Base-by-base conservation (phyloP, 2,113 vertebrate genomes). In the Megalops atlanticus region DNA sequence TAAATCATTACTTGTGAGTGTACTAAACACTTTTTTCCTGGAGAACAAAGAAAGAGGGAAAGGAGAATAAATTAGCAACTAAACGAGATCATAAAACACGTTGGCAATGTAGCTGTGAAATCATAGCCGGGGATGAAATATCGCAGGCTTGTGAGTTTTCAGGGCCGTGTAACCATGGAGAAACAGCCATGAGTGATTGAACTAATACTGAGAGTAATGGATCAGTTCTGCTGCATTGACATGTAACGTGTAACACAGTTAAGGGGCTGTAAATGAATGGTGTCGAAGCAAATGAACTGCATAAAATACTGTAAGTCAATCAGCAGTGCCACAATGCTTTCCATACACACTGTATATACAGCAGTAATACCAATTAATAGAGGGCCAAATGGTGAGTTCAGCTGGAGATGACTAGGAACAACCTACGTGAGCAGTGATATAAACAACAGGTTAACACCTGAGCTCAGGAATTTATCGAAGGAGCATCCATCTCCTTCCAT, bases 151-250 rank as follows among this genome's bases (percentile, higher is more conserved):
- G 84, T 84, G 81, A 88, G 80, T 84, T 81, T 80, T 86, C 52
- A 1, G 78, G 77, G 79, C 82, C 41, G 47, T 52, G 33, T 35
- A 78, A 77, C 81, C 83, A 85, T 83, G 88, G 88, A 82, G 85
- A 87, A 87, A 85, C 84, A 43, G 74, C 84, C 84, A 83, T 86
- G 83, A 88, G 78, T 83, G 85, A 92, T 88, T 87, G 85, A 90
- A 87, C 88, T 89, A 89, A 89, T 88, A 89, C 90, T 91, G 87
- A 84, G 81, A 87, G 87, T 90, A 88, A 82, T 80, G 15, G 80
- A 91, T 89, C 88, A 89, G 89, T 89, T 90, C 87, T 86, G 89
- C 90, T 88, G 87, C 86, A 90, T 91, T 91, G 89, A 86, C 88
- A 80, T 76, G 68, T 83, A 79, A 83, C 84, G 86, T 81, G 85